These are phyloP conservation scores for Promerops cafer DNA, from an alignment of 2,113 vertebrate species.

Conservation along the genomic window DNA sequence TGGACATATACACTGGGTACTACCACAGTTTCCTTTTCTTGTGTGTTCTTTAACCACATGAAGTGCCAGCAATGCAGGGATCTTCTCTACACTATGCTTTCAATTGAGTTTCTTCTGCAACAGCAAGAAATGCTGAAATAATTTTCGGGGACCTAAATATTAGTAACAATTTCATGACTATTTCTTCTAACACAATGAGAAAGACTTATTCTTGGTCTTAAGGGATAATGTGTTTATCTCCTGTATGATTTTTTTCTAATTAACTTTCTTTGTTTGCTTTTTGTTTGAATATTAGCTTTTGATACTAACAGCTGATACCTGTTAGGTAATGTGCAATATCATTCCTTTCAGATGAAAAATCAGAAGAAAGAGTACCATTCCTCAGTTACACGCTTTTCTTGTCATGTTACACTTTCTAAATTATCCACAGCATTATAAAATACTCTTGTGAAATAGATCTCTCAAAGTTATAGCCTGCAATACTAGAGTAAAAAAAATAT, in stretches of 20 bases:
- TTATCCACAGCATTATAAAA: not conserved
- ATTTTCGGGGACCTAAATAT: not conserved
- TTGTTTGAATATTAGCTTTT: not conserved
- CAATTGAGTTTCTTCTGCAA: not conserved
- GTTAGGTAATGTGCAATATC: not conserved
- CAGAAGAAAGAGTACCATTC: not conserved
- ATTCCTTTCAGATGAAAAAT: not conserved
- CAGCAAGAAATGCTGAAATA: not conserved
- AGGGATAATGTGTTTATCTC: not conserved
- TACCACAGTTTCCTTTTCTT: not conserved
- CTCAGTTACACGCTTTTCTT: not conserved
- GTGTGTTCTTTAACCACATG: not conserved
- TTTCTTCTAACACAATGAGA: not conserved
- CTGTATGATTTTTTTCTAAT: not conserved
- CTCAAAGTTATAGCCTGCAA: not conserved
- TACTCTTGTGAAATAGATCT: not conserved
- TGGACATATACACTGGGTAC: not conserved
- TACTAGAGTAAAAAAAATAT: not conserved
- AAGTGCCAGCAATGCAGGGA: not conserved
- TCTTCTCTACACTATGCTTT: not conserved
- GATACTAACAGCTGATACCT: not conserved
- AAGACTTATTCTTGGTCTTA: not conserved
- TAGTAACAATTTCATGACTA: not conserved
- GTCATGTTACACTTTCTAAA: not conserved
- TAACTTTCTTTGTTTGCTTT: not conserved